Evolutionary conservation across 2,888 invertebrate genomes (phyloP).

Genomic region (Trichopoda pennipes): DNA sequence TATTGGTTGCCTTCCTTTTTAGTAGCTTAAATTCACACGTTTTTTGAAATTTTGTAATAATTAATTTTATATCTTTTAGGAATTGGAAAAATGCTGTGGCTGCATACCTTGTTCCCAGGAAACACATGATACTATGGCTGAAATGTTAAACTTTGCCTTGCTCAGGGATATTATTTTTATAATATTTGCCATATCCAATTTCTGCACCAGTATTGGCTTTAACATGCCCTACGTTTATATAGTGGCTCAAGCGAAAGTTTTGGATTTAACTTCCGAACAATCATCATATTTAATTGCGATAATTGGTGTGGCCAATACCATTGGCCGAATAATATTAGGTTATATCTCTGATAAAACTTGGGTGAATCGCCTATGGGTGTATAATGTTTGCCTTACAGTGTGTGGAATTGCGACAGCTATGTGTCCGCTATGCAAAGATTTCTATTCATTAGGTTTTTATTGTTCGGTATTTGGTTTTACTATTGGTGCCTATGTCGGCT

Average conservation of each 20-base stretch:
- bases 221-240: slow-evolving; percentile 95
- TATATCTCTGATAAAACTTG: slow-evolving; percentile 93
- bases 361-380: slow-evolving; percentile 94
- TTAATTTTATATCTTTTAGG: slow-evolving; percentile 69
- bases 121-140: slow-evolving; percentile 86
- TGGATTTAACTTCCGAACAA: slow-evolving; percentile 83
- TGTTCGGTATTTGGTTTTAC: slow-evolving; percentile 92
- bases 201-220: slow-evolving; percentile 93
- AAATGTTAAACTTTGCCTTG: slow-evolving; percentile 93
- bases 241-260: slow-evolving; percentile 86
- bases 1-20: too few species aligned
- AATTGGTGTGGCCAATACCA: slow-evolving; percentile 92
- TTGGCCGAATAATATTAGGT: slow-evolving; percentile 94
- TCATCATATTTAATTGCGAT: slow-evolving; percentile 88
- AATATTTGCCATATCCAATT: slow-evolving; percentile 95
- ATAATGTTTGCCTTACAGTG: slow-evolving; percentile 92
- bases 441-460: slow-evolving; percentile 88
- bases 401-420: slow-evolving; percentile 94
- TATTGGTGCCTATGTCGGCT: slow-evolving; percentile 97
- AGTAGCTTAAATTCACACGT: too few species aligned
- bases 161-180: slow-evolving; percentile 93
- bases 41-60: not conserved
- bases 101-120: slow-evolving; percentile 87
- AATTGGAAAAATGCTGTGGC: slow-evolving; percentile 81
- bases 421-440: slow-evolving; percentile 88